These are phyloP conservation scores for Clepsis dumicolana DNA, from an alignment of 2,888 invertebrate species.

Conservation along the genomic window DNA sequence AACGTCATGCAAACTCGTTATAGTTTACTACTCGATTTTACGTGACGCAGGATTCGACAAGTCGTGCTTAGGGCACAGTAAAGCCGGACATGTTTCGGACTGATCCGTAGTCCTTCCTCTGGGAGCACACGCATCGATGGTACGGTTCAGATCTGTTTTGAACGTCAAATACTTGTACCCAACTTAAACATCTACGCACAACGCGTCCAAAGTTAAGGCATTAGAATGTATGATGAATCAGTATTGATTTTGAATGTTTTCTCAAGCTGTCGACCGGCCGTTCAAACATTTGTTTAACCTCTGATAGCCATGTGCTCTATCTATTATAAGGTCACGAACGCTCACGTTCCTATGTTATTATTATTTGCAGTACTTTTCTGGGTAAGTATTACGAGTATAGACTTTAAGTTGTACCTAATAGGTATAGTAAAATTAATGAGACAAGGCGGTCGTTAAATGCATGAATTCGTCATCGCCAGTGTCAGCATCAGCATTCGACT, in stretches of 20 bases:
- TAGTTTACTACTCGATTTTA: no score
- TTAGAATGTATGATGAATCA: conserved; percentile 47
- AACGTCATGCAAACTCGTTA: no score
- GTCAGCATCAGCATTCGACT: background rate
- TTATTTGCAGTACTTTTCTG: background rate
- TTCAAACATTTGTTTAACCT: conserved; percentile 67
- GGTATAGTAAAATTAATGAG: background rate
- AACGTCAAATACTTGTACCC: background rate
- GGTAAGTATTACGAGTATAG: no score
- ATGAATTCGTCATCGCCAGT: background rate
- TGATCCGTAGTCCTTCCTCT: no score
- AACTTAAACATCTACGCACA: conserved; percentile 2
- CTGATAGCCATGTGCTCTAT: conserved; percentile 52
- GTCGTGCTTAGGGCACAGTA: no score
- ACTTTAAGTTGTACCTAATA: background rate
- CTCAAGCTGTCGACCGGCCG: conserved; percentile 57
- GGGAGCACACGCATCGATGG: no score
- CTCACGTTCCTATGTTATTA: conserved; percentile 38
- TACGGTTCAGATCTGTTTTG: background rate
- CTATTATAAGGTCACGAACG: conserved; percentile 59
- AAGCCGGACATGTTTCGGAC: no score
- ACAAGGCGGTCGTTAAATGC: background rate
- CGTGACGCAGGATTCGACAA: no score
- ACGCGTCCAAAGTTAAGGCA: conserved; percentile 16
- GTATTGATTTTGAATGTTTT: conserved; percentile 68